Base-by-base conservation (phyloP, 2,797 vertebrate genomes). In the Sphenopsis melanotis region DNA sequence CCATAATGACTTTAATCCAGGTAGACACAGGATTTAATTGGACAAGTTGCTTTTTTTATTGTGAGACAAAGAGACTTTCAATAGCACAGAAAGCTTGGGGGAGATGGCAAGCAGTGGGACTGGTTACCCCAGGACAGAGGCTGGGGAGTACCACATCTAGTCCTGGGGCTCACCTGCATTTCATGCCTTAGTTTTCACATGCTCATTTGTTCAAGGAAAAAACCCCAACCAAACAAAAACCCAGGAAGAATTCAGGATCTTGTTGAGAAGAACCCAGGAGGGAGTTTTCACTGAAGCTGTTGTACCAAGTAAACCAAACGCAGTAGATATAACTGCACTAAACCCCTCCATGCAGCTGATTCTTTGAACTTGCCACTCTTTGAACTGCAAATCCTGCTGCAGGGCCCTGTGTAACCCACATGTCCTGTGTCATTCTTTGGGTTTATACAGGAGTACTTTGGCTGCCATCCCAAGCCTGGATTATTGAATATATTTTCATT, bases 401-500 rank as follows among this genome's bases (percentile, higher is more conserved):
- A 27, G 63, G 49, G 49, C 29, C 68, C 37, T 37, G 39, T 1
- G 1, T 23, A 74, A 66, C 44, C 49, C 16, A 24, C 9, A 39
- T 0, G 1, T 50, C 55, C 87, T 57, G 56, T 50, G 42, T 11
- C n/a, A 6, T 39, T 64, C 49, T 29, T n/a, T n/a, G 49, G 15
- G 14, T 57, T 83, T 69, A 32, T 47, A 47, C 41, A 57, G 12
- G 20, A 92, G 78, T 11, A 34, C 39, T 50, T 65, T 86, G 91
- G 90, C 69, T 90, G 72, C 27, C 30, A 83, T 68, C 76, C 69
- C 53, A 83, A 71, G 39, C 39, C 55, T 55, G 47, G 64, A 56
- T 82, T 90, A 63, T 21, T 32, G 78, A 92, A 92, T 87, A 24
- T 63, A 83, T 94, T 95, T 90, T 83, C 68, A 80, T 93, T 89